These are phyloP conservation scores for Rosalia funebris DNA, from an alignment of 2,888 invertebrate species.

Conservation along the genomic window DNA sequence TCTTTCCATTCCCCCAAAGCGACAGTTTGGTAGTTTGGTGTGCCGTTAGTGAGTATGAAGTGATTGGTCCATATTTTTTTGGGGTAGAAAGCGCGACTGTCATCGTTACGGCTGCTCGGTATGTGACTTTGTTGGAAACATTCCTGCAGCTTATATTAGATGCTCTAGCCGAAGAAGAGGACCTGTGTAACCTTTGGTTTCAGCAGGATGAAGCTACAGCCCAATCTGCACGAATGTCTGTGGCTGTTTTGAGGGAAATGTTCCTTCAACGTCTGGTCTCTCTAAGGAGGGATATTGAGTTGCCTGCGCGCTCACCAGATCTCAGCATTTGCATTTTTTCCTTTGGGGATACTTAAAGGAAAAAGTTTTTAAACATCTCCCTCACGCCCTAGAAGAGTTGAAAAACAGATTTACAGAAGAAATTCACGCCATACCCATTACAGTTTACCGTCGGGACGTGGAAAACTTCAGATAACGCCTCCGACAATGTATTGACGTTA, in stretches of 20 bases:
- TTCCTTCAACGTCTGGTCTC: neutral
- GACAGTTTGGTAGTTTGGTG: too few species aligned
- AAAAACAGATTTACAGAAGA: neutral
- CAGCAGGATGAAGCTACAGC: neutral
- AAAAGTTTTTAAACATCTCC: too few species aligned
- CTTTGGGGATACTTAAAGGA: neutral
- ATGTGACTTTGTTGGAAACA: neutral
- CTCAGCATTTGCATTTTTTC: neutral
- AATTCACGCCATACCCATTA: neutral
- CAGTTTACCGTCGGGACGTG: neutral
- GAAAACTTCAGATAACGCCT: neutral
- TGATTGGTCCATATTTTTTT: neutral
- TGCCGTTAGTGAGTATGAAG: too few species aligned
- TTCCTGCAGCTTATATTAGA: neutral
- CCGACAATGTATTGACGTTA: neutral
- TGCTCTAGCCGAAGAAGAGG: neutral
- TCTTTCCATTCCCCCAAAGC: too few species aligned
- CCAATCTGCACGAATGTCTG: neutral
- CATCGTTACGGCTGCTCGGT: neutral
- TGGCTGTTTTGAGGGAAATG: neutral
- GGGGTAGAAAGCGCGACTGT: neutral
- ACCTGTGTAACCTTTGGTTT: neutral
- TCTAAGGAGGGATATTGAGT: neutral
- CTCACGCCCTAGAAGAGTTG: too few species aligned
- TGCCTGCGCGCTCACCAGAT: neutral